These are phyloP conservation scores for Trachymyrmex cornetzi DNA, from an alignment of 1,140 invertebrate species.

Conservation along the genomic window DNA sequence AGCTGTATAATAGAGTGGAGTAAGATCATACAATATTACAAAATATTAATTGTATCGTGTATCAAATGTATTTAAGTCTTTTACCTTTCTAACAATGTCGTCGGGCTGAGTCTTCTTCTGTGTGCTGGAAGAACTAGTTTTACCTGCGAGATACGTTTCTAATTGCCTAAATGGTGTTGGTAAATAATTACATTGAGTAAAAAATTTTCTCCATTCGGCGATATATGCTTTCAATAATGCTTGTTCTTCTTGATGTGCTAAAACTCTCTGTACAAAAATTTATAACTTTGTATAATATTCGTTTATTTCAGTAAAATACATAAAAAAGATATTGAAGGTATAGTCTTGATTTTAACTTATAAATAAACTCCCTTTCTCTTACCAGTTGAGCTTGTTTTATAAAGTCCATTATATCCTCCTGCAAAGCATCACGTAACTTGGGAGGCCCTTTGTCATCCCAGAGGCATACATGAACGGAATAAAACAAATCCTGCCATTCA, in stretches of 20 bases:
- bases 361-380: constrained; percentile 71
- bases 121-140: constrained; percentile 87
- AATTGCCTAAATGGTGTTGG: constrained; percentile 98
- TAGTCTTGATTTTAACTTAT: background rate
- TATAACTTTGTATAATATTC: constrained; percentile 7
- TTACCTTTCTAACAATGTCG: constrained; percentile 94
- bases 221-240: constrained; percentile 98
- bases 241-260: constrained; percentile 97
- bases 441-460: constrained; percentile 98
- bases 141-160: constrained; percentile 92
- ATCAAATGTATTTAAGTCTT: constrained; percentile 13
- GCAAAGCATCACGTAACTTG: constrained; percentile 95
- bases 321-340: background rate
- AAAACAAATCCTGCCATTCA: constrained; percentile 99
- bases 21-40: constrained; percentile 16
- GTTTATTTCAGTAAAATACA: background rate
- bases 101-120: constrained; percentile 93
- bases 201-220: constrained; percentile 98
- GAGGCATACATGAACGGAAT: constrained; percentile 97
- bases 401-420: constrained; percentile 97
- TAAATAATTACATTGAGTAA: constrained; percentile 98
- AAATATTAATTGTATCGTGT: constrained; percentile 9
- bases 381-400: constrained; percentile 96
- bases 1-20: constrained; percentile 88
- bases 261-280: constrained; percentile 89